These are phyloP conservation scores for Pluvialis apricaria DNA, from an alignment of 2,113 vertebrate species.

Conservation along the genomic window DNA sequence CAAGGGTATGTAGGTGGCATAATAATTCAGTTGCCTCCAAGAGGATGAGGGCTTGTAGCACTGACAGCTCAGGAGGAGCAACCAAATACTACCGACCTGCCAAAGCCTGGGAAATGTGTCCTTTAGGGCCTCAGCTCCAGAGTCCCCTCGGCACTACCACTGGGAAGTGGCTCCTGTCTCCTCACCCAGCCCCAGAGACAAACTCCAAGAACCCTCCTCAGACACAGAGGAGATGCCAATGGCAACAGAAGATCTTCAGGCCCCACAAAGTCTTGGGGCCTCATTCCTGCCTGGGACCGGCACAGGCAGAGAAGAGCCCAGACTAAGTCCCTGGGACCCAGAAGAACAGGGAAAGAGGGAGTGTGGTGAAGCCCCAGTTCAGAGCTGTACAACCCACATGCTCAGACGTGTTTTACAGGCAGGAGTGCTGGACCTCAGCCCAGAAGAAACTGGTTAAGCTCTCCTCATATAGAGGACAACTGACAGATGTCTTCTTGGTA, in stretches of 20 bases:
- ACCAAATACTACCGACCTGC: neutral
- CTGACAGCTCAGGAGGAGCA: neutral
- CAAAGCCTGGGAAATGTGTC: accelerated
- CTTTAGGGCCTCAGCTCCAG: neutral
- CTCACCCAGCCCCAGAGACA: neutral
- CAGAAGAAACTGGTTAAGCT: slow-evolving; percentile 1
- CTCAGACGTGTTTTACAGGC: neutral
- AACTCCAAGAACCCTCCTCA: neutral
- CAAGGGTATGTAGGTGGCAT: neutral
- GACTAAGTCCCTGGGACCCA: neutral
- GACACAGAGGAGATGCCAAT: neutral
- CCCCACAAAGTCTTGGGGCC: neutral
- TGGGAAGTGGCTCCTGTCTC: neutral
- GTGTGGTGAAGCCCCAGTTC: neutral
- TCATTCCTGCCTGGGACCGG: neutral
- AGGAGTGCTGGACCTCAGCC: neutral
- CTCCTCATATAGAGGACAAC: neutral
- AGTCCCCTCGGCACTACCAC: neutral
- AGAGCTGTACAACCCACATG: neutral
- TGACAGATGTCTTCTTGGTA: neutral
- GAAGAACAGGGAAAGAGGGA: neutral
- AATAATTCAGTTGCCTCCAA: neutral
- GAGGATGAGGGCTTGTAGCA: neutral
- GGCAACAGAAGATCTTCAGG: neutral
- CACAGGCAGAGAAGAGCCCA: neutral